Evolutionary conservation across 2,888 invertebrate species (phyloP).

Genomic region (Sarcophaga carnaria): DNA sequence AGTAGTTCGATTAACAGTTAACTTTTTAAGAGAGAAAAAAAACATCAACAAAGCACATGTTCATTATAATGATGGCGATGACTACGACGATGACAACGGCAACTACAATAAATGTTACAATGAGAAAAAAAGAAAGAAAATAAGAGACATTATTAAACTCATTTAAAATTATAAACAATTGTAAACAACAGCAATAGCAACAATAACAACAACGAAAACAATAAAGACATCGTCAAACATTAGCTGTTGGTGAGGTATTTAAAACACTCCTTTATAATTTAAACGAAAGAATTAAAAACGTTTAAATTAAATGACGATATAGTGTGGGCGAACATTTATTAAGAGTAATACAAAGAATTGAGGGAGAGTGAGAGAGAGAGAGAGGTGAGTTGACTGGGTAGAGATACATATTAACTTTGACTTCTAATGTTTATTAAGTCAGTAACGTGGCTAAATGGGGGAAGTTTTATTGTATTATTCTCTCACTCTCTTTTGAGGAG

Average conservation of each 20-base stretch:
- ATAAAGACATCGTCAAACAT: too few relatives aligned
- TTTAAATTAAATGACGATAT: constrained; percentile 43
- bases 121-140: not conserved
- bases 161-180: not conserved
- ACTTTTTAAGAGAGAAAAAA: not conserved
- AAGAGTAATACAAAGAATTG: not conserved
- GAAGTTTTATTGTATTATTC: too few relatives aligned
- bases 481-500: too few relatives aligned
- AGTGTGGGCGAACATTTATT: not conserved
- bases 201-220: too few relatives aligned
- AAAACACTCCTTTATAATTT: constrained; percentile 39
- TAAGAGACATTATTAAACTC: not conserved
- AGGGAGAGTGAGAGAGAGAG: too few relatives aligned
- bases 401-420: too few relatives aligned
- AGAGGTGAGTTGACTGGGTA: too few relatives aligned
- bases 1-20: constrained; percentile 62
- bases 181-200: not conserved
- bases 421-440: too few relatives aligned
- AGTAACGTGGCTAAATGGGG: too few relatives aligned
- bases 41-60: not conserved
- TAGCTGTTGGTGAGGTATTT: not conserved
- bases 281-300: constrained; percentile 41
- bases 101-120: not conserved
- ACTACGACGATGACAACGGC: not conserved
- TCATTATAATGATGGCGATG: not conserved